phyloP scores from a whole-genome alignment of 2,113 vertebrate genomes.

The Lagopus leucura region DNA sequence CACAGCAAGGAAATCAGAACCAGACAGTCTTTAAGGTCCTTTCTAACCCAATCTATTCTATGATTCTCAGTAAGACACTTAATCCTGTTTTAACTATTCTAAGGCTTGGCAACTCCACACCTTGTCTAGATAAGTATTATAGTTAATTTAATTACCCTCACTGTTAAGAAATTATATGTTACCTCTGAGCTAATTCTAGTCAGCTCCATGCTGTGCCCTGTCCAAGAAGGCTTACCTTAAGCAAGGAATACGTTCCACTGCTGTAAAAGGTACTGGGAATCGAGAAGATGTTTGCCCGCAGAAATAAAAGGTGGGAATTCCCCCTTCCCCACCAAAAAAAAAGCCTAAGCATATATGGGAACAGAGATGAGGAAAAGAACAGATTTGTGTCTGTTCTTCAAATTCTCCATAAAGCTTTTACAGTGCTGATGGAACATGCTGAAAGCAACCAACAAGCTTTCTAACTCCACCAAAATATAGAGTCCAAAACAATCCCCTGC shows the following conservation, averaged over 20 bases:
- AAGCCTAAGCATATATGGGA: fast-evolving
- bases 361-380: not conserved
- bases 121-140: not conserved
- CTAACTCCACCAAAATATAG: not conserved
- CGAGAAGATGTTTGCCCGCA: not conserved
- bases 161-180: not conserved
- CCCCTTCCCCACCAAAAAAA: not conserved
- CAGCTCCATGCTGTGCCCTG: not conserved
- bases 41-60: not conserved
- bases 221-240: not conserved
- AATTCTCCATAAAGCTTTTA: not conserved
- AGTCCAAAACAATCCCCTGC: not conserved
- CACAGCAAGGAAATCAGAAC: not conserved
- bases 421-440: not conserved
- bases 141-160: not conserved
- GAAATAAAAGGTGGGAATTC: not conserved
- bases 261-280: not conserved
- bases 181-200: not conserved
- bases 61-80: not conserved
- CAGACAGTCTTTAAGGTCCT: not conserved
- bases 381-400: not conserved
- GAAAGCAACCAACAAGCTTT: not conserved
- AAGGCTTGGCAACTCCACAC: not conserved
- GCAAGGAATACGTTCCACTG: not conserved
- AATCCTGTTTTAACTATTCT: not conserved